These are phyloP conservation scores for Crocallis elinguaria DNA, from an alignment of 2,888 invertebrate genomes.

Conservation along the genomic window DNA sequence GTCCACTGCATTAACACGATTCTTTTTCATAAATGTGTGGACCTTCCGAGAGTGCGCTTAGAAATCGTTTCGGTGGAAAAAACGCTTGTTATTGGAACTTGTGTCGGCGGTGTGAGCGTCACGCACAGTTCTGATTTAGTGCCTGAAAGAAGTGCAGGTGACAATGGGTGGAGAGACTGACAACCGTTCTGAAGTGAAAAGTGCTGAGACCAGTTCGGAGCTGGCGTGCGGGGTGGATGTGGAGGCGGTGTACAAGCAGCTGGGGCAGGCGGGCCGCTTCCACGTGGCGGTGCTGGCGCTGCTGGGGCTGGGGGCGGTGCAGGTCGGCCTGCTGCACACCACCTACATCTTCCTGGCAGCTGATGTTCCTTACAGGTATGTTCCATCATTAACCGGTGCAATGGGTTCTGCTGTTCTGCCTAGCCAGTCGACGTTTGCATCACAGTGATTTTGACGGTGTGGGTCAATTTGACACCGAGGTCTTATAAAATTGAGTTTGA, in stretches of 20 bases:
- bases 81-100: neutral
- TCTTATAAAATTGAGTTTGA: too few relatives aligned
- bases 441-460: too few relatives aligned
- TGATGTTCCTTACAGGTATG: constrained; percentile 82
- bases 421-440: too few relatives aligned
- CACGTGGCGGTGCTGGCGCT: constrained; percentile 58
- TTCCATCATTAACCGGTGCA: neutral
- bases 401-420: too few relatives aligned
- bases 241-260: constrained; percentile 59
- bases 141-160: neutral
- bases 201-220: neutral
- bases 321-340: constrained; percentile 82
- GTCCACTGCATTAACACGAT: neutral
- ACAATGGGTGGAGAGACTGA: neutral
- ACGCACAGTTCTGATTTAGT: neutral
- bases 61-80: neutral
- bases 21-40: neutral
- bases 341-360: constrained; percentile 85
- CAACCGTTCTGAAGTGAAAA: neutral
- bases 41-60: neutral
- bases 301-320: constrained; percentile 73
- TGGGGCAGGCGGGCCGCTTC: constrained; percentile 69
- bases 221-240: constrained; percentile 26
- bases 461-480: too few relatives aligned
- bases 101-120: neutral